Evolutionary conservation across 1,140 invertebrate genomes (phyloP), one percentile per base, ranked within the genome.

Genomic region (Ceratina australensis): DNA sequence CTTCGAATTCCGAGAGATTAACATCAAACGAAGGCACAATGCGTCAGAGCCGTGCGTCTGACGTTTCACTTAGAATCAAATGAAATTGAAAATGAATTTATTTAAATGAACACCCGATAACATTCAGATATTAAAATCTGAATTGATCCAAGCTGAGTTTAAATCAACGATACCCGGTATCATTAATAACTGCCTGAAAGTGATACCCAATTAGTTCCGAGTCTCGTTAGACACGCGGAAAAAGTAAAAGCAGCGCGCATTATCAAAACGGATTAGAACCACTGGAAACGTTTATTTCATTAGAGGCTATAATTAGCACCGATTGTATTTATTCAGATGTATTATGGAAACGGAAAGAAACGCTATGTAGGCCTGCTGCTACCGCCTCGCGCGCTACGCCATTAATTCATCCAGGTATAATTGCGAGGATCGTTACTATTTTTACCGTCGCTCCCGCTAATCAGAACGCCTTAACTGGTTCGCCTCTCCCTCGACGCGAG

Each of bases 351-450:
- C 16, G 54, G 33, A 47, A 18, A 28, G 24, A 59, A 20, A 3
- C n/a, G n/a, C 12, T 3, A 47, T 15, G 7, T 47, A 15, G 20
- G 24, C 18, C 18, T 24, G 26, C 13, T 2, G 12, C 28, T 33
- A 33, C 28, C 2, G 5, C 28, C 4, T 16, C 50, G 22, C 0
- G 18, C 15, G 22, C 13, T 18, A 52, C 13, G 20, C 2, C 20
- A 74, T 57, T 26, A 57, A 66, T 67, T 60, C 33, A 16, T 68
- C 0, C 68, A 26, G 8, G 8, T 26, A 76, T 76, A 68, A 68
- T 68, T 54, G 42, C 12, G 33, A 7, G 12, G 4, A 16, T 49
- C 24, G 56, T 42, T 60, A 22, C 20, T 16, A 68, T 68, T 68
- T 67, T 50, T 57, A 20, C 15, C 24, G 13, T 57, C 42, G 33